Evolutionary conservation across 2,888 invertebrate species (phyloP), one percentile per base, ranked within the genome.

Genomic region (Eugnorisma glareosa): DNA sequence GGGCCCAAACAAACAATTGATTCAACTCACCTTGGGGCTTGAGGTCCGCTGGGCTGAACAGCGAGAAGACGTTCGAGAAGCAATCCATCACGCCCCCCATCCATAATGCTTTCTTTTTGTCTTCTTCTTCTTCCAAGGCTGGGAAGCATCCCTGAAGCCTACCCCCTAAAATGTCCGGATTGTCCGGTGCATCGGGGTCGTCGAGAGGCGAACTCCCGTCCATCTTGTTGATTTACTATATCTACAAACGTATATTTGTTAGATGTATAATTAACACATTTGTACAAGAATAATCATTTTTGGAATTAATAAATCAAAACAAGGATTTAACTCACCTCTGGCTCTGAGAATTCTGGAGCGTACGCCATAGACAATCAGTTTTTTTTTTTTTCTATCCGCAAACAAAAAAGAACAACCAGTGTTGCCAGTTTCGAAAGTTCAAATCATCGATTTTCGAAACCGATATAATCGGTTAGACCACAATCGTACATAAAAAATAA

Each of bases 21-120:
- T 35, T 69, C 21, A 59, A 10, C 89, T 92, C 91, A 98, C 98
- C 97, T 96, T 97, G 96, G 82, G 97, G 97, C 91, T 98, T 98
- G 81, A 97, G 97, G 90, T 98, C 98, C 1, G 97, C 97, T 24
- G 98, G 98, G 93, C 98, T 98, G 77, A 99, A 98, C 88, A 99
- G 97, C n/a, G 98, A 98, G 94, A 98, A 97, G 18, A 99, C 98
- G 0, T 99, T 99, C 81, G 98, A 97, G 92, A 99, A 97, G 91
- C 99, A 99, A 2, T 99, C 98, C 87, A 99, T 96, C 75, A 99
- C 97, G 0, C 99, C 99, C 83, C 98, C 98, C 93, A 98, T 97
- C 98, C 98, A 98, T 77, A 86, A 98, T 57, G 85, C 97, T 97
- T 86, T 94, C 92, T 84, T 97, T 97, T 93, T 98, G 40, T 93